Base-by-base conservation (phyloP, 2,888 invertebrate species). In the Spilosoma lubricipeda region DNA sequence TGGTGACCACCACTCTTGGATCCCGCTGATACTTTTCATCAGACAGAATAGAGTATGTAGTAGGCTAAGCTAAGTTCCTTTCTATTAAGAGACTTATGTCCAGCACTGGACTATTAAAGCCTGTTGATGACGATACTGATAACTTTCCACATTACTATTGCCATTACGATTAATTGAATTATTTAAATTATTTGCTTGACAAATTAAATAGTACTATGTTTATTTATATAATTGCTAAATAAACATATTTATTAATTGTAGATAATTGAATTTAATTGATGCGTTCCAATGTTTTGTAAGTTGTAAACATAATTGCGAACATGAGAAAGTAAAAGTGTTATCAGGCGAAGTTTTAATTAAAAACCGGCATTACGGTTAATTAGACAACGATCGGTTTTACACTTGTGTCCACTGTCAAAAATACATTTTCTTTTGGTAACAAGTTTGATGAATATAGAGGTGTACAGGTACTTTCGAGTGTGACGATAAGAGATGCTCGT, bases 301-400 rank as follows among this genome's bases (percentile, higher is more conserved):
- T 67, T 73, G n/a, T 65, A 64, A 65, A 27, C 52, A 81, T 67
- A 80, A 83, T 80, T 83, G 84, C 72, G 13, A 70, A 67, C 33
- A 67, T 33, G 48, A 67, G 33, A 78, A 83, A 81, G 82, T 85
- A 80, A 82, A 85, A 82, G 85, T 85, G 36, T 76, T 75, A 75
- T 56, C 74, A 78, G 75, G 73, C 70, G 59, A 70, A 71, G 72
- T 70, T 72, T 74, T 75, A 76, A 83, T 80, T 80, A 74, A 65
- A 70, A 77, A 48, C 82, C 71, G 73, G 84, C 59, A 56, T 75
- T 69, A 67, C 39, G 52, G 73, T 74, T 77, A 67, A 76, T 75
- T 81, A 76, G 76, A 71, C 67, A 36, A 72, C 23, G 64, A 75
- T 79, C 77, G 75, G 75, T 76, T 74, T 63, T 63, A 63, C 59